These are phyloP conservation scores for Sinella curviseta DNA, from an alignment of 1,140 invertebrate species.

Conservation along the genomic window DNA sequence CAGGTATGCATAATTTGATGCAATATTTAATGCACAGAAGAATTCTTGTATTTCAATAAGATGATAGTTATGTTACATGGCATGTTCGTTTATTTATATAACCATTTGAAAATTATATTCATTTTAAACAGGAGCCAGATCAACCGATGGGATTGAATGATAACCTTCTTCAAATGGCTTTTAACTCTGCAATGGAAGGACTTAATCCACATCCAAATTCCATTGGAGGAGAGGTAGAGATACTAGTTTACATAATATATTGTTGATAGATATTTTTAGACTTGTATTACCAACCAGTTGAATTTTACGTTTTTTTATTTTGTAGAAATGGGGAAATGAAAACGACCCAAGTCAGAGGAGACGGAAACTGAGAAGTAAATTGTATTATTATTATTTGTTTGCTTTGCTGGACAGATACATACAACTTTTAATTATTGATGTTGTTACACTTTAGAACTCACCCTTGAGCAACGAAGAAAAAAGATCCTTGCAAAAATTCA, in stretches of 20 bases:
- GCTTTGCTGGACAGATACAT: too few relatives aligned
- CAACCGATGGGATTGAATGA: slow-evolving; percentile 50
- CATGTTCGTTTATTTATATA: not conserved
- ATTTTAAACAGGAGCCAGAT: slow-evolving; percentile 48
- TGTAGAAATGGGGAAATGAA: slow-evolving; percentile 43
- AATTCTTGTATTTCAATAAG: not conserved
- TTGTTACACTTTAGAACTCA: slow-evolving; percentile 19
- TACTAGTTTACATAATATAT: too few relatives aligned
- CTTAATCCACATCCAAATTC: slow-evolving; percentile 48
- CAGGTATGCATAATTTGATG: slow-evolving; percentile 49
- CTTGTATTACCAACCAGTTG: too few relatives aligned
- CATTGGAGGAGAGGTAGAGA: slow-evolving; percentile 8
- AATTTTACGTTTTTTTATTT: too few relatives aligned
- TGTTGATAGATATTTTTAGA: too few relatives aligned
- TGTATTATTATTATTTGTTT: too few relatives aligned
- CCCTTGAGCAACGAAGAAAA: slow-evolving; percentile 41
- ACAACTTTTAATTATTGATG: not conserved
- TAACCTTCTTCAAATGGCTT: slow-evolving; percentile 55
- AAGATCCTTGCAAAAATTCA: slow-evolving; percentile 38
- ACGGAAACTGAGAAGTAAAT: not conserved
- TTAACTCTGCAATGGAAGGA: slow-evolving; percentile 55
- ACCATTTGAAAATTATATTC: slow-evolving; percentile 21
- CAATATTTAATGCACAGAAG: too few relatives aligned
- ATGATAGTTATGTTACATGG: too few relatives aligned
- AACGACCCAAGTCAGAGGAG: slow-evolving; percentile 22